A percentile compares a stretch with the other conserved stretches of the same genome.
These are phyloP conservation scores for Limenitis camilla DNA, from an alignment of 2,888 invertebrate species.

Conservation along the genomic window DNA sequence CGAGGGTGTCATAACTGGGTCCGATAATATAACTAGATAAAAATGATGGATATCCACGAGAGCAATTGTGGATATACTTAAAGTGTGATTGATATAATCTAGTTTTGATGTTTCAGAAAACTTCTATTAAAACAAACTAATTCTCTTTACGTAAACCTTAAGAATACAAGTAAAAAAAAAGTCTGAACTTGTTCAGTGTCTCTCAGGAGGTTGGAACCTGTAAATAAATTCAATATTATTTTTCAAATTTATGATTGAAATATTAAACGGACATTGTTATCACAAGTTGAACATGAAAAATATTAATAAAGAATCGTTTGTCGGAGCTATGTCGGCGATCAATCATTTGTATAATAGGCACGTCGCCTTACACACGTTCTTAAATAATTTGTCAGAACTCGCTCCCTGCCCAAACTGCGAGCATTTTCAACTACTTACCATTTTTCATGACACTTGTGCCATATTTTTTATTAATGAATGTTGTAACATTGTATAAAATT, in stretches of 20 bases:
- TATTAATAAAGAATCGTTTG: conserved; percentile 54
- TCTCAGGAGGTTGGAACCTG: too few relatives aligned
- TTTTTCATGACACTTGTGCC: conserved; percentile 45
- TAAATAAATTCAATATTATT: too few relatives aligned
- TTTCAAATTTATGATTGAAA: not conserved
- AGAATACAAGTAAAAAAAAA: too few relatives aligned
- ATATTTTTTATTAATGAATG: conserved; percentile 34
- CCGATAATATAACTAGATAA: conserved; percentile 43
- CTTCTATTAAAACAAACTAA: too few relatives aligned
- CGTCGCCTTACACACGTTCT: conserved; percentile 68
- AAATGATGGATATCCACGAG: conserved; percentile 59
- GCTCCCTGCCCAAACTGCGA: conserved; percentile 47
- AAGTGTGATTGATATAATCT: too few relatives aligned
- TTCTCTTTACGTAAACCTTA: too few relatives aligned
- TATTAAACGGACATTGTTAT: not conserved
- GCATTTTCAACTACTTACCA: conserved; percentile 44
- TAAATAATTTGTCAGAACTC: conserved; percentile 73
- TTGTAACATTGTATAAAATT: conserved; percentile 12
- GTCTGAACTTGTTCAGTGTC: too few relatives aligned
- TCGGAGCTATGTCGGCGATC: conserved; percentile 59
- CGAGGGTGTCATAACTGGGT: conserved; percentile 56
- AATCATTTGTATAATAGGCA: conserved; percentile 64
- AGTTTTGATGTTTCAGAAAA: too few relatives aligned
- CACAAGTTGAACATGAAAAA: conserved; percentile 27
- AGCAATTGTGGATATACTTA: too few relatives aligned